These are phyloP conservation scores for Mermis nigrescens DNA, from an alignment of 2,888 invertebrate genomes.

Conservation along the genomic window DNA sequence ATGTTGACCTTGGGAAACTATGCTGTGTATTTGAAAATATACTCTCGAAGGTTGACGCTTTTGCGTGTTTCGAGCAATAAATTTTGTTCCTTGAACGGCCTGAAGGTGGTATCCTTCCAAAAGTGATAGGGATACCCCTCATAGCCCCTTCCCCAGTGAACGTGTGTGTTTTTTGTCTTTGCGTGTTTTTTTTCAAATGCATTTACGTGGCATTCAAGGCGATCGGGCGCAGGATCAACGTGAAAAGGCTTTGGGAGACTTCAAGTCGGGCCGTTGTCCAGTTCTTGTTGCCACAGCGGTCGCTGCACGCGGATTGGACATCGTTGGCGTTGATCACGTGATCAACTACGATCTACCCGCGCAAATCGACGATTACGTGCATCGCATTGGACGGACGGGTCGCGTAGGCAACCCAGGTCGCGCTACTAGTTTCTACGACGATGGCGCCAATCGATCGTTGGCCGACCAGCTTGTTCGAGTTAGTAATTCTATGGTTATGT, in stretches of 20 bases:
- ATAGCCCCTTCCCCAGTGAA: too few species aligned
- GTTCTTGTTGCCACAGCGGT: constrained; percentile 85
- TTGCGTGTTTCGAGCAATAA: too few species aligned
- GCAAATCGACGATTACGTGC: constrained; percentile 38
- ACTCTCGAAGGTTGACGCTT: too few species aligned
- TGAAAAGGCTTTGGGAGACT: constrained; percentile 53
- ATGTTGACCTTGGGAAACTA: too few species aligned
- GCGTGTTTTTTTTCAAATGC: too few species aligned
- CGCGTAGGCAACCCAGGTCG: constrained; percentile 37
- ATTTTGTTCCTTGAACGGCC: too few species aligned
- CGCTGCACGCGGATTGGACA: constrained; percentile 75
- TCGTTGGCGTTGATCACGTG: constrained; percentile 51
- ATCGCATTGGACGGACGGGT: constrained; percentile 40
- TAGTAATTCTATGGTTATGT: too few species aligned
- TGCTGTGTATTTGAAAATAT: too few species aligned
- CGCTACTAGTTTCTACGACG: constrained; percentile 44
- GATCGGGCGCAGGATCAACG: constrained; percentile 51
- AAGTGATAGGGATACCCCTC: too few species aligned
- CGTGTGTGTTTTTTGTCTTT: too few species aligned
- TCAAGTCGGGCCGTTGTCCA: constrained; percentile 42
- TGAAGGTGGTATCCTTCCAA: too few species aligned
- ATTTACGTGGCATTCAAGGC: too few species aligned
- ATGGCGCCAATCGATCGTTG: constrained; percentile 42
- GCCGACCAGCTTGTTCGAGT: constrained; percentile 31
- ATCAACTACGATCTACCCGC: constrained; percentile 39